A percentile compares a stretch with the other conserved stretches of the same genome.
phyloP scores from a whole-genome alignment of 23 tunicate species.

The Trididemnum clinides region DNA sequence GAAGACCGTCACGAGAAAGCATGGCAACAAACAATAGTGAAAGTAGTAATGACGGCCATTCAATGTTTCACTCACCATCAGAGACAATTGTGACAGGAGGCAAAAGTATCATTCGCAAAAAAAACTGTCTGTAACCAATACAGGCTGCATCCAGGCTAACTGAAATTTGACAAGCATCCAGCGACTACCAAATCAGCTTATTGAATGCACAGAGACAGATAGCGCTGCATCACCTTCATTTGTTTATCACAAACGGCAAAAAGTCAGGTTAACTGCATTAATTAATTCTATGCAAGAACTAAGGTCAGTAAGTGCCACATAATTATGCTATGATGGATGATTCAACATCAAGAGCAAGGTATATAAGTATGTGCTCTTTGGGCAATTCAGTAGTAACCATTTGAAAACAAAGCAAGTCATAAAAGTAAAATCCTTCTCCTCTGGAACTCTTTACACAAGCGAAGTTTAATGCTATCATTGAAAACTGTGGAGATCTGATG shows the following conservation, averaged over 20 bases:
- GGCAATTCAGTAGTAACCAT: background rate
- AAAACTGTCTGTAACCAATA: no score
- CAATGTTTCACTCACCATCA: no score
- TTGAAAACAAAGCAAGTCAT: background rate
- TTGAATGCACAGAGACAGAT: no score
- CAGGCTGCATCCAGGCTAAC: no score
- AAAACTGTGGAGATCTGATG: background rate
- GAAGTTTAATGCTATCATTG: background rate
- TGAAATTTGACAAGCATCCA: no score
- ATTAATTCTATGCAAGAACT: background rate
- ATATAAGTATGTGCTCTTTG: no score
- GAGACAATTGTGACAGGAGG: no score
- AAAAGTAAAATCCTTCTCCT: background rate
- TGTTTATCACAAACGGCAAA: background rate
- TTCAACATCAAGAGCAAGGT: background rate
- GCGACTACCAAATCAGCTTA: no score
- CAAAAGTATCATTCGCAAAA: no score
- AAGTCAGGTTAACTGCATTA: background rate
- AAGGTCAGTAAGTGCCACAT: background rate
- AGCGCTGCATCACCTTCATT: background rate
- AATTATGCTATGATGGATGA: conserved; percentile 4
- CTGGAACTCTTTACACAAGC: background rate
- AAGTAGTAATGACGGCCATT: no score
- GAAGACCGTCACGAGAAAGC: no score
- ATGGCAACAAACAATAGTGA: no score